These are phyloP conservation scores for Nyctalus aviator DNA, from an alignment of 2,797 vertebrate genomes.

Conservation along the genomic window DNA sequence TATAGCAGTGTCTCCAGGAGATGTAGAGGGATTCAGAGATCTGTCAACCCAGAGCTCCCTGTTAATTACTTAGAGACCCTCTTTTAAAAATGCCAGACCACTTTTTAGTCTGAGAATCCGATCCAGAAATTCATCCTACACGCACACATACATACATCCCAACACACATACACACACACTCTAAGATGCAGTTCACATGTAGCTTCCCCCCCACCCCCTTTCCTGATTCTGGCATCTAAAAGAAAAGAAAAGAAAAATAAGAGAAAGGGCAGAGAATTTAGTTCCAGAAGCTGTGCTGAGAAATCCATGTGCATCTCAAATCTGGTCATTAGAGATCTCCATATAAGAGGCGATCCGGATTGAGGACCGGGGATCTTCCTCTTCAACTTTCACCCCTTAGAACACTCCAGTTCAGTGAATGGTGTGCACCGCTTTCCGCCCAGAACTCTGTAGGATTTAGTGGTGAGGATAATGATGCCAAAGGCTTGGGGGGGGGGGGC, in stretches of 20 bases:
- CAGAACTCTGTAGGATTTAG: constrained; percentile 87
- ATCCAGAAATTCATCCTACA: constrained; percentile 68
- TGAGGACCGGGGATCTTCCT: constrained; percentile 76
- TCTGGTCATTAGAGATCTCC: constrained; percentile 68
- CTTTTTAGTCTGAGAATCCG: constrained; percentile 69
- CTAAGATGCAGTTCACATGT: constrained; percentile 68
- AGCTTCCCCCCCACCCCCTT: constrained; percentile 55
- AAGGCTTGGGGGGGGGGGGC: constrained; percentile 77
- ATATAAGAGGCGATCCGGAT: constrained; percentile 46
- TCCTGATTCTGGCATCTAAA: constrained; percentile 65
- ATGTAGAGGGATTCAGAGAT: constrained; percentile 68
- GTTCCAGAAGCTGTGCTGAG: constrained; percentile 64
- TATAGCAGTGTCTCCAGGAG: constrained; percentile 65
- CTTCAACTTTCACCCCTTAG: constrained; percentile 85
- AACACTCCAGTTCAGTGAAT: constrained; percentile 86
- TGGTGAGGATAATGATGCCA: constrained; percentile 87
- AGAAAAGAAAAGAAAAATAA: not conserved
- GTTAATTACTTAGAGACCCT: constrained; percentile 76
- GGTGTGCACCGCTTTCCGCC: constrained; percentile 86
- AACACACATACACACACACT: not conserved
- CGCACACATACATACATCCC: not conserved
- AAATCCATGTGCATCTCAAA: constrained; percentile 67
- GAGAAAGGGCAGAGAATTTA: constrained; percentile 63
- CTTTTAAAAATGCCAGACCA: constrained; percentile 70
- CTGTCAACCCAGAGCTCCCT: constrained; percentile 49